These are phyloP conservation scores for Graptemys geographica DNA, from an alignment of 2,797 vertebrate species.

Conservation along the genomic window DNA sequence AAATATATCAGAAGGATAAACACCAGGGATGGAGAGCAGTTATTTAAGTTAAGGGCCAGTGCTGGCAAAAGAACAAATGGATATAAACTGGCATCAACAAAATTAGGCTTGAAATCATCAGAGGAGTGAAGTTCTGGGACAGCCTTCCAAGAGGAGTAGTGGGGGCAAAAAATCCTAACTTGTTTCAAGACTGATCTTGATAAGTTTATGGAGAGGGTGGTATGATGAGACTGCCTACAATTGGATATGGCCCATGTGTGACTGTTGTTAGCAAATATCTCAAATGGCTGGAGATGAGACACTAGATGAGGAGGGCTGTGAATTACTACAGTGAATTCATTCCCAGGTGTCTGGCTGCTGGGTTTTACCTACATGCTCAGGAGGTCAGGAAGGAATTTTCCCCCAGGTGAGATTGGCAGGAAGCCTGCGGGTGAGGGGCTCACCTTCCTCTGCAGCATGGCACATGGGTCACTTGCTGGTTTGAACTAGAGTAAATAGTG, in stretches of 20 bases:
- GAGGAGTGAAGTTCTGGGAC: too few relatives aligned
- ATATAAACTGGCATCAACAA: too few relatives aligned
- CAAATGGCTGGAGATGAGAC: neutral
- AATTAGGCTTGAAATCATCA: too few relatives aligned
- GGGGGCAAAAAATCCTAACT: neutral
- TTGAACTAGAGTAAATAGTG: too few relatives aligned
- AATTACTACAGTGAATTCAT: neutral
- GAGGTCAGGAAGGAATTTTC: neutral
- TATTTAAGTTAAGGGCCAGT: too few relatives aligned
- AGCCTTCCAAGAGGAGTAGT: neutral
- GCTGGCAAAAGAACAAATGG: too few relatives aligned
- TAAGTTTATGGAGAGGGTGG: neutral
- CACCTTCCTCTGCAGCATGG: too few relatives aligned
- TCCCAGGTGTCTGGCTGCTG: neutral
- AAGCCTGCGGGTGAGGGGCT: neutral
- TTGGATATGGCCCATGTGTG: neutral
- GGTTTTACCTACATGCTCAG: neutral
- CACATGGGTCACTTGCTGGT: too few relatives aligned
- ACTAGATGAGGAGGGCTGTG: neutral
- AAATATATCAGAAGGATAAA: too few relatives aligned
- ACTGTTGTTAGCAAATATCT: neutral
- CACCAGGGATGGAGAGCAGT: too few relatives aligned
- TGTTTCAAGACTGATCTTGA: neutral
- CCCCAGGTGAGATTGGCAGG: neutral
- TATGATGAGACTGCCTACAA: neutral